These are phyloP conservation scores for Agonum fuliginosum DNA, from an alignment of 2,888 invertebrate genomes.

Conservation along the genomic window DNA sequence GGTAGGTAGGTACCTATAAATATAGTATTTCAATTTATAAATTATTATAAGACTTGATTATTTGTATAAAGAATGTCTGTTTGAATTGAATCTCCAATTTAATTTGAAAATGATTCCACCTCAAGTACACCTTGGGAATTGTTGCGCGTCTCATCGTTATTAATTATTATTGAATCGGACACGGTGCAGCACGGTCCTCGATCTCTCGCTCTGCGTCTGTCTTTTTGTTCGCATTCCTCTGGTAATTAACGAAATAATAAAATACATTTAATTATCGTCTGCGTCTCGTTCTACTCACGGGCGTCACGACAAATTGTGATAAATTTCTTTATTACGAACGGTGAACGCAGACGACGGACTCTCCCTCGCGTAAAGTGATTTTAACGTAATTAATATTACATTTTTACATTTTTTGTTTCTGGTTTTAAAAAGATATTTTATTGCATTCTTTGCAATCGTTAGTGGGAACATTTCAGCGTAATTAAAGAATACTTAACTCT, in stretches of 20 bases:
- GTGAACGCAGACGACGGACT: not conserved
- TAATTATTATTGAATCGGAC: constrained; percentile 20
- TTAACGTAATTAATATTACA: constrained; percentile 38
- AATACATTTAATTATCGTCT: constrained; percentile 39
- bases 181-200: not conserved
- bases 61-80: too few relatives aligned
- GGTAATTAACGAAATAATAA: constrained; percentile 37
- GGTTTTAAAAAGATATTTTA: not conserved
- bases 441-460: constrained; percentile 20
- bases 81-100: too few relatives aligned
- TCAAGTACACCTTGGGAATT: not conserved
- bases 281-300: not conserved
- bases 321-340: constrained; percentile 38
- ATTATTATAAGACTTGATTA: too few relatives aligned
- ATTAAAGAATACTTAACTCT: too few relatives aligned
- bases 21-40: too few relatives aligned
- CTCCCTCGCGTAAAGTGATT: constrained; percentile 18
- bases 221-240: constrained; percentile 27
- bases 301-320: constrained; percentile 46
- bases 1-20: too few relatives aligned
- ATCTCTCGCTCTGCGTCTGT: constrained; percentile 1
- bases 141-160: not conserved
- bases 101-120: too few relatives aligned
- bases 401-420: constrained; percentile 15
- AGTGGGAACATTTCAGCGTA: too few relatives aligned